phyloP scores from a whole-genome alignment of 2,888 invertebrate species.

The Anoplius nigerrimus region DNA sequence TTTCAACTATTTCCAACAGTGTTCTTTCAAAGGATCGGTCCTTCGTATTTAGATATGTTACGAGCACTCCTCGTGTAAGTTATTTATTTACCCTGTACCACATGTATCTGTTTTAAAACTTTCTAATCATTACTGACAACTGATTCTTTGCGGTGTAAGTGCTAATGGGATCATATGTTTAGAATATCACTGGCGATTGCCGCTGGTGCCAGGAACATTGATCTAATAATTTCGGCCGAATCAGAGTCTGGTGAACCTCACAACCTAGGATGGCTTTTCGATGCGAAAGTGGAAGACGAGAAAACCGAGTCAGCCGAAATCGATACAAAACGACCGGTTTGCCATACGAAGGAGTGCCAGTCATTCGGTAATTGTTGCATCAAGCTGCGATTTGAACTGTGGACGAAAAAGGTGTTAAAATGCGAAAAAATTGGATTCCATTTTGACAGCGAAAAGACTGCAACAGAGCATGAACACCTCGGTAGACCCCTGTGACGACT shows the following conservation, averaged over 20 bases:
- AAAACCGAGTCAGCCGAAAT: not conserved
- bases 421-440: not conserved
- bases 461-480: conserved; percentile 43
- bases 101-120: conserved; percentile 9
- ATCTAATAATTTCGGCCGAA: not conserved
- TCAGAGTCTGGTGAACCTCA: conserved; percentile 2
- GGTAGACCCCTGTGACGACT: conserved; percentile 56
- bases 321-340: conserved; percentile 8
- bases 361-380: conserved; percentile 24
- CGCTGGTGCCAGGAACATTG: not conserved
- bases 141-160: conserved; percentile 18
- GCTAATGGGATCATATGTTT: not conserved
- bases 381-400: not conserved
- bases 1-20: too few species aligned
- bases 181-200: not conserved
- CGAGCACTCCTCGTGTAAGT: conserved; percentile 36
- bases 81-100: not conserved
- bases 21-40: too few species aligned
- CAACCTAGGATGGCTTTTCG: conserved; percentile 23
- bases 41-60: conserved; percentile 1
- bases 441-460: conserved; percentile 10
- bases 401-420: not conserved
- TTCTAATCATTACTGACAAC: too few species aligned
- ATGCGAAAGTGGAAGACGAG: not conserved
- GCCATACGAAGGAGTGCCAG: conserved; percentile 30